Percentiles rank a stretch among this genome's conserved stretches.
phyloP scores from a whole-genome alignment of 2,113 vertebrate species.

The Cisticola juncidis region DNA sequence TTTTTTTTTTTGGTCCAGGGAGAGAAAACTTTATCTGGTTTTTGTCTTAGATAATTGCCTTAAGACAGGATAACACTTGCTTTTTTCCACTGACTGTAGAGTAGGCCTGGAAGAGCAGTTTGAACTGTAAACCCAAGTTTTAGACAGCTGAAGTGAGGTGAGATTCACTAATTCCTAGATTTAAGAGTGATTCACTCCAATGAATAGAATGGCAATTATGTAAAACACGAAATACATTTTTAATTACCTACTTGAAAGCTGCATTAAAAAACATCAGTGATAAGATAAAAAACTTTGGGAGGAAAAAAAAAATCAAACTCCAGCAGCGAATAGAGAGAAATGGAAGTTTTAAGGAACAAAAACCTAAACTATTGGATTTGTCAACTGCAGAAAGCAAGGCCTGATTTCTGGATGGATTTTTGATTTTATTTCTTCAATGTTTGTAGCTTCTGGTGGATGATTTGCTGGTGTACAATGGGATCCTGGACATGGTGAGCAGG shows the following conservation, averaged over 20 bases:
- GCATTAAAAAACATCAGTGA: neutral
- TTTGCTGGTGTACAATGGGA: slow-evolving; percentile 93
- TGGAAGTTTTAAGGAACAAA: neutral
- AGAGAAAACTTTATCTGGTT: neutral
- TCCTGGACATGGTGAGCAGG: slow-evolving; percentile 84
- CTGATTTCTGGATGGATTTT: neutral
- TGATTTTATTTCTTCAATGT: neutral
- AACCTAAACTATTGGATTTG: neutral
- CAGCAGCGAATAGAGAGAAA: neutral
- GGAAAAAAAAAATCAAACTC: neutral
- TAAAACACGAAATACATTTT: slow-evolving; percentile 21
- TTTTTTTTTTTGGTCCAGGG: neutral
- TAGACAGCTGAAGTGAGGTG: slow-evolving; percentile 14
- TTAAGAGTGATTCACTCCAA: neutral
- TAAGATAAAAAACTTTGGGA: neutral
- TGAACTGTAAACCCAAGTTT: neutral
- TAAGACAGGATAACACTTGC: neutral
- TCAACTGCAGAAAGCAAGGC: neutral
- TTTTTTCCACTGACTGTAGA: neutral
- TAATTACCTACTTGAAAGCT: slow-evolving; percentile 22
- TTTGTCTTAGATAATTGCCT: neutral
- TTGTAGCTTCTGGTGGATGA: slow-evolving; percentile 92
- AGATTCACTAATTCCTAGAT: slow-evolving; percentile 30
- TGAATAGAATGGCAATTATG: slow-evolving; percentile 25
- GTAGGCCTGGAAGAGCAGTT: neutral